phyloP scores from a whole-genome alignment of 1,140 invertebrate genomes.

The Heterodera schachtii region DNA sequence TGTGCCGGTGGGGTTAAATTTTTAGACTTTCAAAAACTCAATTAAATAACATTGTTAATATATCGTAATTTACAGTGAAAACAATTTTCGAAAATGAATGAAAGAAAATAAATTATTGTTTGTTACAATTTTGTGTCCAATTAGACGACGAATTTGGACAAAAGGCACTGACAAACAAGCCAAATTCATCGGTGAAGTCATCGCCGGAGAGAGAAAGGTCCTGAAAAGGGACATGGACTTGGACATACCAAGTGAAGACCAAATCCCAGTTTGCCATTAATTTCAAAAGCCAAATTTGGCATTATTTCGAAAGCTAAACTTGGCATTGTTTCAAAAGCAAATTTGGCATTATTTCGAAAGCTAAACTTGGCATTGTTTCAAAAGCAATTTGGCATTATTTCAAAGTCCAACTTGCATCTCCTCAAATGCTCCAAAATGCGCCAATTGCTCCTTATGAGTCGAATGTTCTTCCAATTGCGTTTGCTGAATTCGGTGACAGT shows the following conservation, averaged over 20 bases:
- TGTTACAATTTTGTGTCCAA: neutral
- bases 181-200: slow-evolving; percentile 13
- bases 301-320: no score
- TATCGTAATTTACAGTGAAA: slow-evolving; percentile 14
- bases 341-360: no score
- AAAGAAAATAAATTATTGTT: slow-evolving; percentile 10
- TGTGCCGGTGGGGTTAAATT: no score
- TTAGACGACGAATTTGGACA: slow-evolving; percentile 25
- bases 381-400: no score
- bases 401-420: neutral
- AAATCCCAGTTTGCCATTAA: no score
- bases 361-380: no score
- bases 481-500: neutral
- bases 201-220: slow-evolving; percentile 1
- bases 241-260: no score
- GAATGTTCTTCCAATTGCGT: neutral
- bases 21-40: no score
- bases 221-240: neutral
- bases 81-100: neutral
- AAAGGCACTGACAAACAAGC: slow-evolving; percentile 11
- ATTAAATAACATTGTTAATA: no score
- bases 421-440: neutral
- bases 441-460: neutral
- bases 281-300: no score
- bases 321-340: no score